Evolutionary conservation across 2,797 vertebrate genomes (phyloP), one percentile per base, ranked within the genome.

Genomic region (Lutjanus campechanus): DNA sequence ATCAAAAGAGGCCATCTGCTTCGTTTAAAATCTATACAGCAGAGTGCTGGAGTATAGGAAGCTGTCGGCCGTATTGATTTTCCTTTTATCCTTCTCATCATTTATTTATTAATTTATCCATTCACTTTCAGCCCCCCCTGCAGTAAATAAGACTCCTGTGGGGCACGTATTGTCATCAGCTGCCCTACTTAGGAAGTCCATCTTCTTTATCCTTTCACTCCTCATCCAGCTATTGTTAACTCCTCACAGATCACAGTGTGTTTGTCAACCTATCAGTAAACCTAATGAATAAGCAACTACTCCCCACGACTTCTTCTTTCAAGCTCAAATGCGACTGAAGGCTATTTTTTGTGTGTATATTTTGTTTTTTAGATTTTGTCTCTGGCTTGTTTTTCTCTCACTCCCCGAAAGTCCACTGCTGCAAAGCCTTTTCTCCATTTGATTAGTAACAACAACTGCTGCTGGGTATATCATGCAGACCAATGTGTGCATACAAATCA

Each of bases 31-130:
- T 89, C 83, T 68, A 86, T 85, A 84, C 20, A 49, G 66, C 71
- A 64, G 44, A 81, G 69, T 62, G 65, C 72, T 60, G 44, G 55
- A 51, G 81, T 13, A 46, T 77, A 85, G 61, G 65, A 81, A 80
- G 25, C 76, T 88, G 87, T 89, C 84, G 79, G 81, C 72, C 64
- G 15, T 87, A 92, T 93, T 81, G 91, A 93, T 93, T 95, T 89
- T 76, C 70, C 80, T 82, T 90, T 90, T 85, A 91, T 91, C 88
- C 63, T 84, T 69, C 56, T 78, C 70, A 82, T 91, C 64, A 81
- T 89, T 91, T 92, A 91, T 89, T 90, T 91, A 92, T 90, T 90
- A 69, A 89, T 93, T 86, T 85, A 84, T 82, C 84, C 51, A 63
- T 84, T 88, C 68, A 67, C 74, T 85, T 80, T 73, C 20, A 44